phyloP scores from a whole-genome alignment of 2,888 invertebrate genomes.

The Morpho achilles region DNA sequence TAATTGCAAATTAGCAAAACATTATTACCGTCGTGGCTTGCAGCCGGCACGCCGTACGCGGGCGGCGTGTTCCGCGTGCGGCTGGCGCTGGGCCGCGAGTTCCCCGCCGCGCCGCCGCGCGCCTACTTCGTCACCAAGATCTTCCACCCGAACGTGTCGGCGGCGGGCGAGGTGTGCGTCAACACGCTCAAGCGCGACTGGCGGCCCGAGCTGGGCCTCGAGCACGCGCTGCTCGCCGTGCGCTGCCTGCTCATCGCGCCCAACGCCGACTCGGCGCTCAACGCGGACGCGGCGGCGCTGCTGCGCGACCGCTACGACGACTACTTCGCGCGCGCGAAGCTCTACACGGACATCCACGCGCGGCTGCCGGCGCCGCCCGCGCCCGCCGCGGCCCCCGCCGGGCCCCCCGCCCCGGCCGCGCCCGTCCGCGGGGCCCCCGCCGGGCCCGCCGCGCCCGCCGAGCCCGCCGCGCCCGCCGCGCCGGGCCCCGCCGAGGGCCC shows the following conservation, averaged over 20 bases:
- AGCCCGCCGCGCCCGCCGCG: conserved; percentile 40
- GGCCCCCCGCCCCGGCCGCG: conserved; percentile 4
- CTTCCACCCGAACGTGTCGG: conserved; percentile 97
- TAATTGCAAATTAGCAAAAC: too few relatives aligned
- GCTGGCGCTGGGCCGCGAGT: conserved; percentile 93
- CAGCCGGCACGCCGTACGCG: conserved; percentile 94
- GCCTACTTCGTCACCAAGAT: conserved; percentile 96
- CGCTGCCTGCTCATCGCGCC: conserved; percentile 97
- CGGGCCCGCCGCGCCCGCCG: conserved; percentile 7
- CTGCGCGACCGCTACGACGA: conserved; percentile 95
- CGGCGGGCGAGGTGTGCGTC: conserved; percentile 97
- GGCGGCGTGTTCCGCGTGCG: conserved; percentile 94
- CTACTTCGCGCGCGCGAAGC: conserved; percentile 83
- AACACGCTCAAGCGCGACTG: conserved; percentile 98
- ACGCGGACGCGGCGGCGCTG: conserved; percentile 97
- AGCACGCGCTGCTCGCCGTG: conserved; percentile 94
- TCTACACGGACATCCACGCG: conserved; percentile 70
- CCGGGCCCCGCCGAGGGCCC: conserved; percentile 40
- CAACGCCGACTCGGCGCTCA: conserved; percentile 97
- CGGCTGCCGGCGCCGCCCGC: conserved; percentile 55
- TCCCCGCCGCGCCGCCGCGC: conserved; percentile 94
- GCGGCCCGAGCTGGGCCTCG: conserved; percentile 96
- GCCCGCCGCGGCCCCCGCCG: conserved; percentile 6
- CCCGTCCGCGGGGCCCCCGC: conserved; percentile 7
- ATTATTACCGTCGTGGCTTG: conserved; percentile 22